Evolutionary conservation across 1,140 invertebrate genomes (phyloP), one percentile per base, ranked within the genome.

Genomic region (Oscheius sp.): DNA sequence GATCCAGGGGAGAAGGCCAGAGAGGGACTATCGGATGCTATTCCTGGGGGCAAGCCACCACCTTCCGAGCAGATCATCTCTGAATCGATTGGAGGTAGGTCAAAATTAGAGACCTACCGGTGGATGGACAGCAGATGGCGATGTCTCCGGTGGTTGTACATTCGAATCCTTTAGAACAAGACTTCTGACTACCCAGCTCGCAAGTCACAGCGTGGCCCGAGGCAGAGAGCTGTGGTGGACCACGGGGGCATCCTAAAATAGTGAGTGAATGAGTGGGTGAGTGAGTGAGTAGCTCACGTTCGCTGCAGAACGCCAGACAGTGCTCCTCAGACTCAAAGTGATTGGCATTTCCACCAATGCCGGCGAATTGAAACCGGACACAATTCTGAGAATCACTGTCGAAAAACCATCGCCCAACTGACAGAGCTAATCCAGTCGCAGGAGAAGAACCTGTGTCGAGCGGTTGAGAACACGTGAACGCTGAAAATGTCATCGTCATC

Each of bases 381-480:
- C 79, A 80, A 3, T 26, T 68, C 20, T 70, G 67, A 3, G 65
- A 58, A 15, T 49, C 74, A 20, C 73, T 62, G 61, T 80, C 75
- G 63, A 73, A 80, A 55, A 73, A 80, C 72, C 73, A 80, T 49
- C 79, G 64, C 18, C 36, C 35, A 73, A 31, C 4, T 23, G 23
- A 20, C 35, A 3, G 10, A 35, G 29, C 20, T 45, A 26, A 42
- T 52, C 38, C 46, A 46, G 55, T 63, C 46, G 52, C 4, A n/a
- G 35, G 65, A 35, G 26, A 20, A 29, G 78, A 69, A 20, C 78
- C 78, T 18, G 75, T 35, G 36, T 80, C 79, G 35, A 76, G 20
- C 23, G 78, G 79, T 65, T 79, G 78, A 34, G 78, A 68, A 35
- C 78, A 79, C 0, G 79, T 76, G 45, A 78, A 64, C 15, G 77